Evolutionary conservation across 2,888 invertebrate genomes (phyloP).

Genomic region (Tipula confusa): DNA sequence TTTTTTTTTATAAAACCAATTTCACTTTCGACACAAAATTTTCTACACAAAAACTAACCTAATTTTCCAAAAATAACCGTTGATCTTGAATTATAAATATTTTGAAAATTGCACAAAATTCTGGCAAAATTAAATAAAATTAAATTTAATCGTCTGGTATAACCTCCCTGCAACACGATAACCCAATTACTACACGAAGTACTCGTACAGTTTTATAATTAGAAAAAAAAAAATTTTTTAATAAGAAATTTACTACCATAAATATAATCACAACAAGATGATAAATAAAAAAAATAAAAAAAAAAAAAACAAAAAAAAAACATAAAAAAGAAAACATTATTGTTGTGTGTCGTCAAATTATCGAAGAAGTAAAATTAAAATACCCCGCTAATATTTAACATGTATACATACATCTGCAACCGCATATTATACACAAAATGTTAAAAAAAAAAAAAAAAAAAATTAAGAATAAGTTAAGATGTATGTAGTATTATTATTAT

Average conservation of each 20-base stretch:
- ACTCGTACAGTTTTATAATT: background rate
- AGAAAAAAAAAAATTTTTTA: background rate
- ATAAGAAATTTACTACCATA: background rate
- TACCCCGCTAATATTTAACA: conserved; percentile 20
- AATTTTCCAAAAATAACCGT: background rate
- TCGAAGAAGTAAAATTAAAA: background rate
- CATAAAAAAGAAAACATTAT: background rate
- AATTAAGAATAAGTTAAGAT: conserved; percentile 20
- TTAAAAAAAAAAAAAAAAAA: background rate
- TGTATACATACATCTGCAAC: background rate
- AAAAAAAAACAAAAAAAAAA: background rate
- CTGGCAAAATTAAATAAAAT: background rate
- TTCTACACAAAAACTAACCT: background rate
- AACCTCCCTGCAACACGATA: background rate
- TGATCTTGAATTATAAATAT: background rate
- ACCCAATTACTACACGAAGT: background rate
- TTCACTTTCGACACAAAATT: background rate
- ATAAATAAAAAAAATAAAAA: background rate
- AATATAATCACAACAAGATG: background rate
- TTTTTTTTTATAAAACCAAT: background rate
- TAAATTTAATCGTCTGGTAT: background rate
- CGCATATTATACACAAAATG: background rate
- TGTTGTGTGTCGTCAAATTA: conserved; percentile 12
- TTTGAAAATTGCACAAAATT: background rate
- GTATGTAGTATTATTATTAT: background rate